Percentiles rank a stretch among this genome's conserved stretches.
phyloP scores from a whole-genome alignment of 2,113 vertebrate species.

The Enhydra lutris region DNA sequence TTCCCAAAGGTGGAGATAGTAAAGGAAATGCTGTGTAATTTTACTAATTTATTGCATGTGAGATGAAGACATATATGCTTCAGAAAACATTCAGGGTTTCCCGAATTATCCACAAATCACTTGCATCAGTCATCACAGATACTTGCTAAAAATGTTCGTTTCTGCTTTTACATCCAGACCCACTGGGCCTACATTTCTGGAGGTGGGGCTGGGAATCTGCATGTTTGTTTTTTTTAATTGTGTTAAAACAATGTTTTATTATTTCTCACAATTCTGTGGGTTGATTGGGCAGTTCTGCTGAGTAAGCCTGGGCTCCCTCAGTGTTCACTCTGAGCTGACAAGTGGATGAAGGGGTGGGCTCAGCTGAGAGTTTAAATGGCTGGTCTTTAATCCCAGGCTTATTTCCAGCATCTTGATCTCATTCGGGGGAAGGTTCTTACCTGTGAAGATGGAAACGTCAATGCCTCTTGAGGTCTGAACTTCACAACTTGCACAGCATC shows the following conservation, averaged over 20 bases:
- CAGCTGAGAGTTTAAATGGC: neutral
- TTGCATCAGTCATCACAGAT: neutral
- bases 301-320: neutral
- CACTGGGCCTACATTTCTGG: neutral
- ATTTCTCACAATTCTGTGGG: neutral
- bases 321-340: neutral
- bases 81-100: neutral
- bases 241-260: neutral
- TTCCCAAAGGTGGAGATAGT: neutral
- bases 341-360: neutral
- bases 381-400: neutral
- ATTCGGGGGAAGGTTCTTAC: neutral
- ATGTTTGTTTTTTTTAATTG: neutral
- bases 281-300: neutral
- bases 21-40: neutral
- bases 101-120: neutral
- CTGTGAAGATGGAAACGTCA: neutral
- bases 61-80: neutral
- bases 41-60: neutral
- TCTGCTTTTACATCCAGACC: neutral
- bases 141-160: conserved; percentile 21
- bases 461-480: neutral
- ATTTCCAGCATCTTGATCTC: neutral
- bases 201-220: neutral
- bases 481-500: neutral